Percentiles rank a stretch among this genome's conserved stretches.
phyloP scores from a whole-genome alignment of 2,113 vertebrate genomes.

The Zosterops pallidus region DNA sequence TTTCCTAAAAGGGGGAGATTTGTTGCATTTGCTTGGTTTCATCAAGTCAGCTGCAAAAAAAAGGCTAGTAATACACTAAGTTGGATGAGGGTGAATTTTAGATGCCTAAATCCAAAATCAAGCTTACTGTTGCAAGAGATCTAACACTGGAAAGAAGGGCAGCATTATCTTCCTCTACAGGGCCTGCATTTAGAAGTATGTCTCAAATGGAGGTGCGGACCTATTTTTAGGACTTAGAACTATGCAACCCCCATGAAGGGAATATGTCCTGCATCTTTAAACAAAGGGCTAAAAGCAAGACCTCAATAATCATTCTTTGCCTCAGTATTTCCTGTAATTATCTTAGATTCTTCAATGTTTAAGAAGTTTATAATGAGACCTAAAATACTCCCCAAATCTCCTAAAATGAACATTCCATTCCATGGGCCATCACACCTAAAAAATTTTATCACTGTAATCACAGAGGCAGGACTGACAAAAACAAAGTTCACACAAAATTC shows the following conservation, averaged over 20 bases:
- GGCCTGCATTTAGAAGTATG: neutral
- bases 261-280: neutral
- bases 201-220: neutral
- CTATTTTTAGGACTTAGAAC: neutral
- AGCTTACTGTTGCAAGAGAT: neutral
- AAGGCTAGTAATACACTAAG: neutral
- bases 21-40: neutral
- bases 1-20: neutral
- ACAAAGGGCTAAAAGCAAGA: neutral
- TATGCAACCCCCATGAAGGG: neutral
- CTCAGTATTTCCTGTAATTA: neutral
- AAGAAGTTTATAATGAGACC: neutral
- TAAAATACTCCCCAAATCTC: neutral
- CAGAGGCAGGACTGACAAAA: neutral
- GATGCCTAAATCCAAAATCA: neutral
- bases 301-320: neutral
- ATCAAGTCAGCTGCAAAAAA: neutral
- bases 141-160: neutral
- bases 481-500: neutral
- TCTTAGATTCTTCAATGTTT: neutral
- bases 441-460: neutral
- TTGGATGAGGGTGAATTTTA: neutral
- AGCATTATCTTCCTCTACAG: neutral
- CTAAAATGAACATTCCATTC: neutral
- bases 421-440: neutral